Evolutionary conservation across 37 sponge, comb jelly and placozoan species (phyloP), one percentile per base, ranked within the genome.

Genomic region (Beroe ovata): DNA sequence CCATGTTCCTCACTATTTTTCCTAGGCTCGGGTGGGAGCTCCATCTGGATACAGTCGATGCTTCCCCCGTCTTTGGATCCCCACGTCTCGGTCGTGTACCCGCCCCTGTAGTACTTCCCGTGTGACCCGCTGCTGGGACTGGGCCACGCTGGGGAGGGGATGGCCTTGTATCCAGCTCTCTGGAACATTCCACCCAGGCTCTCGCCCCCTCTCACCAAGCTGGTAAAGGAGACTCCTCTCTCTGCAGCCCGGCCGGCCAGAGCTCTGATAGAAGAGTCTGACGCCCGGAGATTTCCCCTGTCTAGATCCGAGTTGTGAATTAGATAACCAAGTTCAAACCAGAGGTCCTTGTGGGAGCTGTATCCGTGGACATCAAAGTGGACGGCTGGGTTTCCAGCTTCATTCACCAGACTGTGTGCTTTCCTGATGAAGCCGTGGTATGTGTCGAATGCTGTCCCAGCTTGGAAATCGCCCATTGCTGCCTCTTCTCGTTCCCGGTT

Each of bases 31-130:
- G 71, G 71, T 21, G 71, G 71, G 21, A 36, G 71, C 37, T 71
- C 71, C 36, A 71, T 71, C 71, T 71, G 71, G 71, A 71, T 34
- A 71, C 71, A 71, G 71, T 71, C 71, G 8, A 71, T 34, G 20
- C 34, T 29, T 6, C 71, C 71, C 36, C 71, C 71, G 20, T 71
- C 38, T 20, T 8, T 29, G 20, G 71, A 71, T 6, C 71, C 71
- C 36, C 38, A 34, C 34, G 21, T 34, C 38, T 20, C 3, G 37
- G 71, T 71, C 4, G 38, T 71, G 71, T 71, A 34, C 38, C 71
- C 71, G 6, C 71, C 71, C 8, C 71, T 3, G 38, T 30, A 71
- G 71, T 71, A 71, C 20, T 34, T 34, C 71, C 71, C 71, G 8
- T 20, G 29, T 3, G 34, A 3, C 11, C 71, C 71, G 38, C 21